Percentiles rank a stretch among this genome's conserved stretches.
These are phyloP conservation scores for Thaumetopoea pityocampa DNA, from an alignment of 1,140 invertebrate species.

Conservation along the genomic window DNA sequence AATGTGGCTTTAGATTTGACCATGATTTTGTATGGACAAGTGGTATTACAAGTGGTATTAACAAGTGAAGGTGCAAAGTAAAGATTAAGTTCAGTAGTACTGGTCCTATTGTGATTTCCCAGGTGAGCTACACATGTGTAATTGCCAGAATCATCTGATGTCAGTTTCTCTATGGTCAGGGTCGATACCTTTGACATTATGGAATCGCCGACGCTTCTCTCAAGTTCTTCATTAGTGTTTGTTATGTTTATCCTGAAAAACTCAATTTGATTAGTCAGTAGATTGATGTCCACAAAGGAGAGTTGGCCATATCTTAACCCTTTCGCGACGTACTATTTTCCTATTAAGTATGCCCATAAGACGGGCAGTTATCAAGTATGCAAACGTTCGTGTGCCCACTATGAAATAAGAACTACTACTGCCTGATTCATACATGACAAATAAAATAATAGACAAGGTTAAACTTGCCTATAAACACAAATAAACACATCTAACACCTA, in stretches of 20 bases:
- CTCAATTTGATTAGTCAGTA: background rate
- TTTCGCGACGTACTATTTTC: too few species aligned
- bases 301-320: too few species aligned
- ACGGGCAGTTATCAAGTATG: too few species aligned
- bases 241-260: slow-evolving; percentile 37
- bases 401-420: too few species aligned
- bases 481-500: too few species aligned
- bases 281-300: too few species aligned
- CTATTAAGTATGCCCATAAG: too few species aligned
- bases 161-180: slow-evolving; percentile 72
- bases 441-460: too few species aligned
- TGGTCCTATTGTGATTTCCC: slow-evolving; percentile 29
- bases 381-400: too few species aligned
- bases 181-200: slow-evolving; percentile 39
- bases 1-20: slow-evolving; percentile 41
- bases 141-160: slow-evolving; percentile 73
- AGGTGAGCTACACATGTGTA: slow-evolving; percentile 72
- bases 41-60: slow-evolving; percentile 36
- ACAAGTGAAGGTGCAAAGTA: slow-evolving; percentile 42
- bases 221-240: slow-evolving; percentile 23
- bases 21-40: too few species aligned
- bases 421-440: too few species aligned
- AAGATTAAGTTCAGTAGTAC: slow-evolving; percentile 37
- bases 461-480: too few species aligned
- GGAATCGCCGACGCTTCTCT: slow-evolving; percentile 39